These are phyloP conservation scores for Phasia obesa DNA, from an alignment of 2,888 invertebrate species.

Conservation along the genomic window DNA sequence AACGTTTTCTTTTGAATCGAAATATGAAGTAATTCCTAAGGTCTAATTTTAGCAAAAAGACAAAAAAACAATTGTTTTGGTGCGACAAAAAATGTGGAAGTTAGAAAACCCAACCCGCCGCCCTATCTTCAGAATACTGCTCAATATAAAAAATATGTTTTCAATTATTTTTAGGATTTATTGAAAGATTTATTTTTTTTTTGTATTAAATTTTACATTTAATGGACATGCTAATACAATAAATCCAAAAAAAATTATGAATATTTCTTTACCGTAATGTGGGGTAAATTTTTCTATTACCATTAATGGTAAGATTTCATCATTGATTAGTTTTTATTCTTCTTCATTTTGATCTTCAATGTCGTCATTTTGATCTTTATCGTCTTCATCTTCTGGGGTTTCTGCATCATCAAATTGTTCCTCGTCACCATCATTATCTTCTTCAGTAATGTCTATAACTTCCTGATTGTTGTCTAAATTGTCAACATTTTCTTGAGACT, in stretches of 20 bases:
- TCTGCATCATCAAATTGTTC: slow-evolving; percentile 6
- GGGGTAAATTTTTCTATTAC: background rate
- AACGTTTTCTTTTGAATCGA: too few species aligned
- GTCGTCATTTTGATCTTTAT: background rate
- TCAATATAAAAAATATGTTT: too few species aligned
- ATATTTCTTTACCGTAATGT: background rate
- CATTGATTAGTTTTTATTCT: background rate
- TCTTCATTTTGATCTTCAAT: background rate
- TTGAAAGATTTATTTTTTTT: background rate
- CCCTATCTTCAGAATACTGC: too few species aligned
- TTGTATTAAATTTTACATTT: background rate
- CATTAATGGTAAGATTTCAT: background rate
- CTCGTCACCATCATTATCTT: slow-evolving; percentile 5
- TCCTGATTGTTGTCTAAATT: background rate
- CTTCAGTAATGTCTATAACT: background rate
- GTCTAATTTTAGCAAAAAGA: too few species aligned
- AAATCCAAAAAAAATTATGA: background rate
- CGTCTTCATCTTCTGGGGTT: slow-evolving; percentile 1
- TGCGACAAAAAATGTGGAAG: too few species aligned
- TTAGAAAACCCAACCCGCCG: too few species aligned
- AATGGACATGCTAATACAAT: background rate
- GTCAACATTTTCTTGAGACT: background rate
- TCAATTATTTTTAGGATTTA: background rate
- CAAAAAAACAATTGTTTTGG: too few species aligned
- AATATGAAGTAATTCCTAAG: too few species aligned